Evolutionary conservation across 2,113 vertebrate genomes (phyloP).

Genomic region (Psilopsiagon aurifrons): DNA sequence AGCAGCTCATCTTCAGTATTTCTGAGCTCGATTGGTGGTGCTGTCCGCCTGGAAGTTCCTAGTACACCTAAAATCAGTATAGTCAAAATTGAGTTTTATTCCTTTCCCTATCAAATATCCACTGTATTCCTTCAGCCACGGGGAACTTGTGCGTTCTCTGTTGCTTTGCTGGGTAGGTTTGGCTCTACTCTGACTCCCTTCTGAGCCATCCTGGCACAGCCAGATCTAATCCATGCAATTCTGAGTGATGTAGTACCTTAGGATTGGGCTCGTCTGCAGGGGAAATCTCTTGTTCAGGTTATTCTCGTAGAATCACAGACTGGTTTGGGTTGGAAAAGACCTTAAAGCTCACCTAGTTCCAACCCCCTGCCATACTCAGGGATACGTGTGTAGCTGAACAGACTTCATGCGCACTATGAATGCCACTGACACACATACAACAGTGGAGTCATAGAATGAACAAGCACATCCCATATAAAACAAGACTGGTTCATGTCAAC

Average conservation of each 20-base stretch:
- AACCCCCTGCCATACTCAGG: too few relatives aligned
- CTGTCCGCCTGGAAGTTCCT: neutral
- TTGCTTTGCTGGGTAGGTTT: neutral
- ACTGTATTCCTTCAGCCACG: neutral
- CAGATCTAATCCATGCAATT: neutral
- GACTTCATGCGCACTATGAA: neutral
- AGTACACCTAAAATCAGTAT: neutral
- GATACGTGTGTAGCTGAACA: neutral
- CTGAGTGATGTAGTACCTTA: neutral
- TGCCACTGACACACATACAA: neutral
- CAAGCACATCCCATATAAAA: neutral
- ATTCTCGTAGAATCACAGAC: neutral
- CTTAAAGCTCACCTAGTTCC: too few relatives aligned
- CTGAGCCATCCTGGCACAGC: neutral
- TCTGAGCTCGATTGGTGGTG: neutral
- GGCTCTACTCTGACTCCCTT: neutral
- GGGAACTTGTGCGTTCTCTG: neutral
- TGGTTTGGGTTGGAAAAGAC: too few relatives aligned
- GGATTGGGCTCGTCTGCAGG: neutral
- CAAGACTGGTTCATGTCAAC: neutral
- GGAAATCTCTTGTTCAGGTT: neutral
- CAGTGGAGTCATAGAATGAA: neutral
- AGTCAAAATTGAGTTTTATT: neutral
- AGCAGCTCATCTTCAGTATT: neutral
- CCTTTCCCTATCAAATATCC: neutral